Conservation (phyloP, 2,888 invertebrate genomes). For the Tiliacea citrago region DNA sequence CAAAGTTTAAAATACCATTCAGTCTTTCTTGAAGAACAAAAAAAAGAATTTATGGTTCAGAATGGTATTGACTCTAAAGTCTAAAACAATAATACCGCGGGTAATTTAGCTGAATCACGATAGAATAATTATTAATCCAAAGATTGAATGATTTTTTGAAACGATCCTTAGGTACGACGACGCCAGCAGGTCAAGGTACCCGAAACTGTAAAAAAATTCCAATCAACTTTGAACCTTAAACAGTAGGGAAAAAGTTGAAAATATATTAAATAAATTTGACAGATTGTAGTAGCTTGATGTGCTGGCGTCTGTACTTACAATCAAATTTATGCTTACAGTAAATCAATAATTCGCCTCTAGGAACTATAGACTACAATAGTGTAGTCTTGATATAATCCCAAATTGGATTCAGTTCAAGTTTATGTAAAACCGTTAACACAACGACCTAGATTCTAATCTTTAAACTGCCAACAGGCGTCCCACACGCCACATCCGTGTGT, state of each 20-base stretch:
- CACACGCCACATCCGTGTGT: conserved; percentile 56
- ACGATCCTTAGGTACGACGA: too few relatives aligned
- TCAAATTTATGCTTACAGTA: background rate
- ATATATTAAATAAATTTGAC: too few relatives aligned
- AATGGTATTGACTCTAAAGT: background rate
- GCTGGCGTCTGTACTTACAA: background rate
- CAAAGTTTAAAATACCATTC: background rate
- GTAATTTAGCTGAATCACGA: background rate
- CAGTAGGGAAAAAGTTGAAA: too few relatives aligned
- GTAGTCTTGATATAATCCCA: background rate
- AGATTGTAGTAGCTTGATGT: too few relatives aligned
- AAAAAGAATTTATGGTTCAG: background rate
- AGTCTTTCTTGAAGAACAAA: too few relatives aligned
- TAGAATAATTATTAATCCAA: background rate
- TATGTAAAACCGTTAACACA: background rate
- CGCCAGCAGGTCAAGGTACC: too few relatives aligned
- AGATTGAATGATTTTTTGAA: background rate
- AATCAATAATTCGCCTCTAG: background rate
- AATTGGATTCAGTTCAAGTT: conserved; percentile 19
- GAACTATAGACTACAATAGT: background rate
- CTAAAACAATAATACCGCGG: background rate
- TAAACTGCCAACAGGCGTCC: conserved; percentile 10
- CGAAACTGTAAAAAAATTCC: too few relatives aligned
- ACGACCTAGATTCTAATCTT: conserved; percentile 21
- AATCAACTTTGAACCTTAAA: too few relatives aligned